phyloP scores from a whole-genome alignment of 2,797 vertebrate species.

The Poeciliopsis paucimaculata region DNA sequence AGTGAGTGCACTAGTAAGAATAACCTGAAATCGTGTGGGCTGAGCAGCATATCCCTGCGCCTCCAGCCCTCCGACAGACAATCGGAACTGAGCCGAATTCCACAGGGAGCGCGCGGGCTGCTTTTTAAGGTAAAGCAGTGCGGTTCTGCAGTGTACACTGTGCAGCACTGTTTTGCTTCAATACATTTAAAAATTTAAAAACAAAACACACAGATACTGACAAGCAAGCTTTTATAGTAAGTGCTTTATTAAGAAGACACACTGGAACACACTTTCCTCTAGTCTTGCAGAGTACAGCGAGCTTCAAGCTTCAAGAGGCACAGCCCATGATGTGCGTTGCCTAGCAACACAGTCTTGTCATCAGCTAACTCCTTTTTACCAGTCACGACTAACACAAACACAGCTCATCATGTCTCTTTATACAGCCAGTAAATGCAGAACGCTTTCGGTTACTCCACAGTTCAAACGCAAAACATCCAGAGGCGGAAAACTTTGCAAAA shows the following conservation, averaged over 20 bases:
- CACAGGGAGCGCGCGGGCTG: conserved; percentile 29
- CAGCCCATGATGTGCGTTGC: conserved; percentile 85
- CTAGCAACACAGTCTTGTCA: conserved; percentile 90
- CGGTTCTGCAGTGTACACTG: conserved; percentile 16
- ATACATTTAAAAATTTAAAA: too few relatives aligned
- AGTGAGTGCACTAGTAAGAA: conserved; percentile 50
- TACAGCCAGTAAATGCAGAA: conserved; percentile 76
- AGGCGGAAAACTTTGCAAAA: conserved; percentile 38
- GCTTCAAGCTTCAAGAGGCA: conserved; percentile 84
- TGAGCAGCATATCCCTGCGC: conserved; percentile 55
- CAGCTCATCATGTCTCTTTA: conserved; percentile 79
- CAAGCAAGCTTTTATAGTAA: conserved; percentile 20
- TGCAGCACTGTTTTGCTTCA: not conserved
- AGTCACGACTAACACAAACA: conserved; percentile 92
- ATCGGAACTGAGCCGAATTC: conserved; percentile 40
- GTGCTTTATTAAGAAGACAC: conserved; percentile 40
- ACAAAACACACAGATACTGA: not conserved
- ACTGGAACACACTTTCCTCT: conserved; percentile 53
- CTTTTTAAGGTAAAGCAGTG: conserved; percentile 37
- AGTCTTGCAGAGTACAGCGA: conserved; percentile 77
- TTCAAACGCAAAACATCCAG: conserved; percentile 53
- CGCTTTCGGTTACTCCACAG: conserved; percentile 62
- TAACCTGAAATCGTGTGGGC: conserved; percentile 65
- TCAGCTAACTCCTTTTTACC: conserved; percentile 88
- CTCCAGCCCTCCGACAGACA: conserved; percentile 52